A percentile compares a stretch with the other conserved stretches of the same genome.
These are phyloP conservation scores for Gasteruption jaculator DNA, from an alignment of 2,888 invertebrate genomes.

Conservation along the genomic window DNA sequence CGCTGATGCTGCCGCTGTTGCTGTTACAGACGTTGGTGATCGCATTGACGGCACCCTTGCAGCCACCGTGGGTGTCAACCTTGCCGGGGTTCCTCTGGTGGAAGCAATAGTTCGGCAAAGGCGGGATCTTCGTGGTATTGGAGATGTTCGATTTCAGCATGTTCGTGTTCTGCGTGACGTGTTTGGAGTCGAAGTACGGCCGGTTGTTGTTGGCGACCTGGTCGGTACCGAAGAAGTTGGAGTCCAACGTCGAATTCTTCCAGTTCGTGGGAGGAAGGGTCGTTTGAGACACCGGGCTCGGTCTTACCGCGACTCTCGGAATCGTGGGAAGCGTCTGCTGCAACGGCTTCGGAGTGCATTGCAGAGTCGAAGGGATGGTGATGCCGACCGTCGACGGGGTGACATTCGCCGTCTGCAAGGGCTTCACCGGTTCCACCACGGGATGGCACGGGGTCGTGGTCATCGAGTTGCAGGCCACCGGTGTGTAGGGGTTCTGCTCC, in stretches of 20 bases:
- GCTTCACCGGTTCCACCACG: slow-evolving; percentile 25
- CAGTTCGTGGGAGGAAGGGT: slow-evolving; percentile 28
- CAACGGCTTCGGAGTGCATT: slow-evolving; percentile 26
- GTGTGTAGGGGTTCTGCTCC: slow-evolving; percentile 27
- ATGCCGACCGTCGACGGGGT: slow-evolving; percentile 23
- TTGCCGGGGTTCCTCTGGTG: slow-evolving; percentile 35
- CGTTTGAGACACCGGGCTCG: slow-evolving; percentile 38
- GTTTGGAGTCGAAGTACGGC: slow-evolving; percentile 46
- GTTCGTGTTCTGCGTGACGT: slow-evolving; percentile 46
- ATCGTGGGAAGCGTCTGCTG: slow-evolving; percentile 35
- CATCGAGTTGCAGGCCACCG: slow-evolving; percentile 28
- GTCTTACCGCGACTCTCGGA: slow-evolving; percentile 44
- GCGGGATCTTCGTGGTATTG: slow-evolving; percentile 40
- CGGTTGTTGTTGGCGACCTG: slow-evolving; percentile 37
- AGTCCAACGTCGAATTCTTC: slow-evolving; percentile 39
- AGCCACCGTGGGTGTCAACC: too few relatives aligned
- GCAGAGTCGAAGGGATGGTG: slow-evolving; percentile 23
- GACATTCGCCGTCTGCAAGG: slow-evolving; percentile 27
- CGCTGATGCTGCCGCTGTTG: slow-evolving; percentile 30
- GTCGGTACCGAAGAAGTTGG: slow-evolving; percentile 34
- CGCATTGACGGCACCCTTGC: slow-evolving; percentile 38
- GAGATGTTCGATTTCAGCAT: slow-evolving; percentile 47
- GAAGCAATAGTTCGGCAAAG: slow-evolving; percentile 39
- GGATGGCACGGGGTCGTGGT: slow-evolving; percentile 27
- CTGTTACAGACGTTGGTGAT: slow-evolving; percentile 36